Base-by-base conservation (phyloP, 2,888 invertebrate species). In the Apocheima hispidaria region DNA sequence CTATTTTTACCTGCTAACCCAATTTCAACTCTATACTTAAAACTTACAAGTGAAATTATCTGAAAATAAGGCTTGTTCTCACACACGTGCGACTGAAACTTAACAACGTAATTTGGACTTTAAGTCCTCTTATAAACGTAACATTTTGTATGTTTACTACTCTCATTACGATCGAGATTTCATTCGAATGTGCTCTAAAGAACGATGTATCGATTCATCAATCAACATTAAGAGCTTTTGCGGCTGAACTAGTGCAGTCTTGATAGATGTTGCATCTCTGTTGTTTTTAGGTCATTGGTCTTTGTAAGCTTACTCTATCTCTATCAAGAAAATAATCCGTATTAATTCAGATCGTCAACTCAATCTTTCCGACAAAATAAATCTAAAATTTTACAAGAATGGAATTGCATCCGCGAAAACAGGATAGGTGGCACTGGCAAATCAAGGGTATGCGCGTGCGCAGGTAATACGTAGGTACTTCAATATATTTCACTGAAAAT, bases 191-290 rank as follows among this genome's bases (percentile, higher is more conserved):
- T 50, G 44, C 30, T 38, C 52, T 56, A 59, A 61, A 61, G 46
- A 40, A 28, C 43, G 46, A 55, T 65, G 30, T 60, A 63, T 61
- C 54, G 59, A 51, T 64, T 46, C 61, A 69, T 69, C 60, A 56
- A 66, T 66, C 65, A 66, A 60, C 28, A 56, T 68, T 55, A 63
- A 50, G 33, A 59, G 51, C 40, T 58, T 65, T 64, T 48, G 58
- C 35, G 20, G 38, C 36, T 36, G 23, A 63, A 43, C 43, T 63
- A 58, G 26, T 54, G 44, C 57, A 54, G 38, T 54, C 12, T 44
- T 43, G 52, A 54, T 54, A 43, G 36, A 58, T 44, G 48, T 62
- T 55, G 56, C 50, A 55, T 43, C 58, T 50, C 43, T 57, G 43
- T 36, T 49, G 23, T 53, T 62, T 38, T 44, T 46, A 46, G 55